Base-by-base conservation (phyloP, 1,140 invertebrate genomes). In the Cyclina sinensis region DNA sequence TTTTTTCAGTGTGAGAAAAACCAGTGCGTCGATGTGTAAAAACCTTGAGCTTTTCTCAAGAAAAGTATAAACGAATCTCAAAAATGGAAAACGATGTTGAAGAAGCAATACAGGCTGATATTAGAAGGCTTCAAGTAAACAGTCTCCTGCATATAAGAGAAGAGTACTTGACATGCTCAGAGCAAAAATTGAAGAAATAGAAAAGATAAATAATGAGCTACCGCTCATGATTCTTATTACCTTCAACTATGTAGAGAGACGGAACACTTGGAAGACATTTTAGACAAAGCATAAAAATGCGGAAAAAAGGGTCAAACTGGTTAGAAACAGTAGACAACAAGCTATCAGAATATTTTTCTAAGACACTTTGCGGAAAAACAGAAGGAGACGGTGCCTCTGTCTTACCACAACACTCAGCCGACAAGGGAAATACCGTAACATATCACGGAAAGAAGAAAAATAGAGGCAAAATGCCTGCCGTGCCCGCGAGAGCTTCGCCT, bases 111-210 rank as follows among this genome's bases (percentile, higher is more conserved):
- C 1, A 24, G 27, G 57, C 57, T 27, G 57, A 62, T 62, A 62
- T 62, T 62, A 24, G 27, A 62, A 62, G 24, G 57, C 3, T 62
- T 9, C 57, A 62, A 62, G 24, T 24, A 9, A 62, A 62, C 27
- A 14, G 57, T 14, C 57, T 62, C 2, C n/a, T 2, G 57, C 24
- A 62, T 14, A 62, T 62, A 21, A 24, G 57, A 27, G 3, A 24
- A 27, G n/a, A 62, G n/a, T 62, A 62, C 24, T 62, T 62, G 57
- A 27, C 24, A 27, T 62, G 57, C 57, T 62, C 1, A 62, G 7
- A 14, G 7, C 57, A 62, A 62, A 62, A 27, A 62, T 62, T 4
- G 57, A 62, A 62, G 57, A 62, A 62, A 27, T 62, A 62, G 57
- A 62, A 5, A 24, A 24, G 27, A 24, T 62, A 14, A 62, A 62